Percentiles rank a stretch among this genome's conserved stretches.
Evolutionary conservation across 53 echinoderm and acorn worm species (phyloP).

Genomic region (Patiria pectinifera): DNA sequence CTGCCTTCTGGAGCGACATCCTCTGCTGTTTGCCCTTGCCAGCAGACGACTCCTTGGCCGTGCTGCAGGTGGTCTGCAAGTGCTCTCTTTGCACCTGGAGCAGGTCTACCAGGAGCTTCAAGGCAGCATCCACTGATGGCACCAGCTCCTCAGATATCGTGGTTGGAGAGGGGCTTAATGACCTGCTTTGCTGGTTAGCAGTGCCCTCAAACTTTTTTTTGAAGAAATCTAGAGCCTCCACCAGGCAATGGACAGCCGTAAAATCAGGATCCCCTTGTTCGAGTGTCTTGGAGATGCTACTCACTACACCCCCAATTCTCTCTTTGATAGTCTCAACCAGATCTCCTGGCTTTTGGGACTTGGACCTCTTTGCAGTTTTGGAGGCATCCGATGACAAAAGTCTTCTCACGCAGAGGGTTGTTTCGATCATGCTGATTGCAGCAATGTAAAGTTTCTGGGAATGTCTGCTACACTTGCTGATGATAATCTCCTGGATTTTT

Average conservation of each 20-base stretch:
- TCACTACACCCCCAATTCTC: conserved; percentile 17
- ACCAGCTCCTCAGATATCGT: conserved; percentile 29
- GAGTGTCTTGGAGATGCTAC: conserved; percentile 48
- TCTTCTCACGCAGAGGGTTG: conserved; percentile 17
- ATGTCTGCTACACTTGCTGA: background rate
- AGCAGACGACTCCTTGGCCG: conserved; percentile 18
- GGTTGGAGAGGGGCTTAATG: background rate
- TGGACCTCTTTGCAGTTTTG: conserved; percentile 44
- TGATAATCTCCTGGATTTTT: conserved; percentile 41
- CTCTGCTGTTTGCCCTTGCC: conserved; percentile 47
- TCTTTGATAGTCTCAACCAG: background rate
- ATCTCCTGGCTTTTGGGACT: conserved; percentile 35
- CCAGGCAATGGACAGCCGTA: conserved; percentile 50
- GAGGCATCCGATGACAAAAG: background rate
- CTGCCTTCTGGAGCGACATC: conserved; percentile 56
- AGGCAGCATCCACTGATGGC: conserved; percentile 35
- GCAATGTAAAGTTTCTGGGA: conserved; percentile 51
- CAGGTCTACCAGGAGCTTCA: conserved; percentile 58
- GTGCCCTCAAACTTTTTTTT: conserved; percentile 68
- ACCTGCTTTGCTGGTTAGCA: background rate
- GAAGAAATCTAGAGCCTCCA: conserved; percentile 77
- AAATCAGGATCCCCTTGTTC: conserved; percentile 59
- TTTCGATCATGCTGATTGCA: conserved; percentile 17
- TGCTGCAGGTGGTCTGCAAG: background rate
- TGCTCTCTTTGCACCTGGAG: conserved; percentile 71